Evolutionary conservation across 1,140 invertebrate genomes (phyloP).

Genomic region (Eupristina koningsbergeri): DNA sequence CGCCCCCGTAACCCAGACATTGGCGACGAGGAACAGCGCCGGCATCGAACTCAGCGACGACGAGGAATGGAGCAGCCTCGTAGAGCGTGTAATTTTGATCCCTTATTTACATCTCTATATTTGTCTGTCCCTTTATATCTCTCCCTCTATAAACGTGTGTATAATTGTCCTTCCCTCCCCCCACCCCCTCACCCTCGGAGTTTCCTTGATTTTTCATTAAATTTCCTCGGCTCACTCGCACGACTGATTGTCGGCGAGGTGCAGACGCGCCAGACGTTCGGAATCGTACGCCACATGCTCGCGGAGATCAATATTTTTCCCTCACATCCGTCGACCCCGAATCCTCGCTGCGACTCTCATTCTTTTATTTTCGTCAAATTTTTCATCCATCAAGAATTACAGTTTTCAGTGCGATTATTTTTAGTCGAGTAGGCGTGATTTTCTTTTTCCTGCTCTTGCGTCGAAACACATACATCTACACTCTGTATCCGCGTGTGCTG

Average conservation of each 20-base stretch:
- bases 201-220: constrained; percentile 29
- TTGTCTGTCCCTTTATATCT: background rate
- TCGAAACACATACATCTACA: too few relatives aligned
- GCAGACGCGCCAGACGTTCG: background rate
- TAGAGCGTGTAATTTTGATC: constrained; percentile 69
- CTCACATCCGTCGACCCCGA: background rate
- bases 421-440: background rate
- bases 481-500: background rate
- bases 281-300: background rate
- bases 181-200: too few relatives aligned
- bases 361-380: background rate
- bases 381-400: background rate
- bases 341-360: background rate
- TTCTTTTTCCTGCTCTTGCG: background rate
- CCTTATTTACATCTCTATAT: background rate
- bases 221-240: background rate
- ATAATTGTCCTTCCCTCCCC: too few relatives aligned
- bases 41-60: constrained; percentile 69
- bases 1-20: background rate
- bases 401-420: background rate
- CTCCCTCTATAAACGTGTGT: background rate
- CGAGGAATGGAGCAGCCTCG: constrained; percentile 71
- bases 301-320: constrained; percentile 35
- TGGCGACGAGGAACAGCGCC: constrained; percentile 51
- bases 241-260: too few relatives aligned